Base-by-base conservation (phyloP, 1,140 invertebrate species). In the Scaptomyza montana region DNA sequence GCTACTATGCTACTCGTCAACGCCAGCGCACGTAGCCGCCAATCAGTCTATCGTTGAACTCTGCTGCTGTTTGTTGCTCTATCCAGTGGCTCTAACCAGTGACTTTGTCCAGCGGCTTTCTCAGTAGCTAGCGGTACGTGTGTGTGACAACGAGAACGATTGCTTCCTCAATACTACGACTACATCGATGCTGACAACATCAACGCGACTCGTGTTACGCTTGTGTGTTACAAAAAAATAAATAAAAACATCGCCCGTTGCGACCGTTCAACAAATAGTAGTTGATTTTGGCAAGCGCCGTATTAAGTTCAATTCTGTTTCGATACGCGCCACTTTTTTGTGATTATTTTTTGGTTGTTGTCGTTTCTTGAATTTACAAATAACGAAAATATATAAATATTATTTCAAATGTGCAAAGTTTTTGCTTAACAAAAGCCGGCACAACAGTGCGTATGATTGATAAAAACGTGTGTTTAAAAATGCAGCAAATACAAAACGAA, bases 31-130 rank as follows among this genome's bases (percentile, higher is more conserved):
- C 55, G 21, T 59, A 55, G 51, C 64, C 65, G 77, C 60, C 79
- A 43, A 84, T 89, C 70, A 89, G 84, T 89, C 77, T 84, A 53
- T 74, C 85, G 69, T 89, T 74, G 84, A 89, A 89, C 77, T 84
- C 70, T 77, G 84, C 77, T 50, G 84, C 66, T 82, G 77, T 61
- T 74, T 76, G 80, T 89, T 89, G 84, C 63, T 36, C 33, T 7
- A 36, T 36, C 49, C 54, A 71, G 25, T 36, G 36, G 65, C 53
- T 59, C 10, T n/a, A n/a, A 16, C 16, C 41, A 33, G 28, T 13
- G 25, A 13, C 28, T 28, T 28, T n/a, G 9, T 25, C 28, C 43
- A 47, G 56, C 19, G 43, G n/a, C 8, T 12, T 25, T 43, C 8
- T 33, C 28, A 69, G 57, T 43, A 50, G 30, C 41, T 25, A 49